A percentile compares a stretch with the other conserved stretches of the same genome.
Conservation (phyloP, 92 coral and sea anemone genomes). For the Diadumene lineata region DNA sequence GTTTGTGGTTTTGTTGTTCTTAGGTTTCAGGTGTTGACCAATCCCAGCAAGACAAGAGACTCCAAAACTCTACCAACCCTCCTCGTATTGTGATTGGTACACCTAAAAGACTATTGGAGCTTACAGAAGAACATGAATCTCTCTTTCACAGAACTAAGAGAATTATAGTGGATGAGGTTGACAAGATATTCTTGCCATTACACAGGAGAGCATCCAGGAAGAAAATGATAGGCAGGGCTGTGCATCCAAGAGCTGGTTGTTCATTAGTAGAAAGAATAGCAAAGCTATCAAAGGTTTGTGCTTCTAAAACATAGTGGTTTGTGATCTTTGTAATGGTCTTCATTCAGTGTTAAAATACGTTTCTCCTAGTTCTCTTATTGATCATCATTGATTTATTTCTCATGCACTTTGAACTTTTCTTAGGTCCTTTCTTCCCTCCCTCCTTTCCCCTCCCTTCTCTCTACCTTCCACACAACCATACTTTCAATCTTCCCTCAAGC, state of each 20-base stretch:
- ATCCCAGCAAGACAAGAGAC: constrained; percentile 57
- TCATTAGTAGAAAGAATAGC: constrained; percentile 63
- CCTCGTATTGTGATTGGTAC: constrained; percentile 81
- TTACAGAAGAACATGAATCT: constrained; percentile 57
- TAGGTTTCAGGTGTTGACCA: constrained; percentile 84
- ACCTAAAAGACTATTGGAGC: constrained; percentile 72
- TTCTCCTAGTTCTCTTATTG: no score
- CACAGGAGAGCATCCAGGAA: constrained; percentile 56
- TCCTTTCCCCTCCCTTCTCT: no score
- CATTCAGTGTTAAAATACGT: no score
- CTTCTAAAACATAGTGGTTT: not conserved
- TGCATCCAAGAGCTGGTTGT: constrained; percentile 75
- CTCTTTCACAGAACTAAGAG: constrained; percentile 68
- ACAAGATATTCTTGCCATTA: constrained; percentile 71
- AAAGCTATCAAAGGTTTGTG: constrained; percentile 60
- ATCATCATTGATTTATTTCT: no score
- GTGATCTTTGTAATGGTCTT: no score
- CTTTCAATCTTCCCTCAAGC: no score
- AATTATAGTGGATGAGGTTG: constrained; percentile 82
- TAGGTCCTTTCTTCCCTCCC: no score
- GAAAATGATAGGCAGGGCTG: constrained; percentile 46
- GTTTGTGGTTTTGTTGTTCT: not conserved
- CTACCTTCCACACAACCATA: no score
- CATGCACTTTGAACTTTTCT: no score
- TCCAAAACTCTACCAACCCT: constrained; percentile 41